phyloP scores from a whole-genome alignment of 2,888 invertebrate species.

The Luperina nickerlii region DNA sequence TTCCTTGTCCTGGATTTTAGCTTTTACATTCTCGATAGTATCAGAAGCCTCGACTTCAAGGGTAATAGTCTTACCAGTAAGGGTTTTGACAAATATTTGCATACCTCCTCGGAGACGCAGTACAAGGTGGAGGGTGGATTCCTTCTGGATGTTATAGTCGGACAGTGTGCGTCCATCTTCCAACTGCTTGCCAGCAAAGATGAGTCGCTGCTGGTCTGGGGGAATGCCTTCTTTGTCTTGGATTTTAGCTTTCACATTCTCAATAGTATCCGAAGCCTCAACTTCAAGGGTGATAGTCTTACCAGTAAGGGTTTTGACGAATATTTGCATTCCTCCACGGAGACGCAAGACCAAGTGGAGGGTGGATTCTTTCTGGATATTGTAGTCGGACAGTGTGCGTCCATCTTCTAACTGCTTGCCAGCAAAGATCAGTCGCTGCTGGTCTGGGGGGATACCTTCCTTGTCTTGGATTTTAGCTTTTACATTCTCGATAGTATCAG shows the following conservation, averaged over 20 bases:
- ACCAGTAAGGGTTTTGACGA: constrained; percentile 75
- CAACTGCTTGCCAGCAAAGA: constrained; percentile 76
- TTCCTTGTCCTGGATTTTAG: too few relatives aligned
- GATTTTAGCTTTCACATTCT: constrained; percentile 78
- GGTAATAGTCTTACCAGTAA: too few relatives aligned
- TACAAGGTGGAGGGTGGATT: constrained; percentile 71
- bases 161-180: constrained; percentile 77
- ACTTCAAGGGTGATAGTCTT: constrained; percentile 77
- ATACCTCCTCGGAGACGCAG: constrained; percentile 26
- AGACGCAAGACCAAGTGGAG: constrained; percentile 79
- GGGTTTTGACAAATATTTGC: too few relatives aligned
- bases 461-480: constrained; percentile 76
- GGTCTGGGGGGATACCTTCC: constrained; percentile 75
- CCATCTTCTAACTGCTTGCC: constrained; percentile 75
- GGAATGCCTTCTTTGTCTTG: constrained; percentile 79
- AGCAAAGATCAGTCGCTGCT: constrained; percentile 73
- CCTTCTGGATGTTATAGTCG: constrained; percentile 77
- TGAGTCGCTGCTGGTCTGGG: constrained; percentile 76
- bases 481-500: constrained; percentile 38
- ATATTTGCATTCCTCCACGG: constrained; percentile 80
- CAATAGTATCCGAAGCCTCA: constrained; percentile 75
- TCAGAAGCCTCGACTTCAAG: too few relatives aligned
- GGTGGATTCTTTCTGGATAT: constrained; percentile 80
- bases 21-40: too few relatives aligned
- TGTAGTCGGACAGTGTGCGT: constrained; percentile 73